Evolutionary conservation across 2,113 vertebrate genomes (phyloP), one percentile per base, ranked within the genome.

Genomic region (Zosterops lateralis): DNA sequence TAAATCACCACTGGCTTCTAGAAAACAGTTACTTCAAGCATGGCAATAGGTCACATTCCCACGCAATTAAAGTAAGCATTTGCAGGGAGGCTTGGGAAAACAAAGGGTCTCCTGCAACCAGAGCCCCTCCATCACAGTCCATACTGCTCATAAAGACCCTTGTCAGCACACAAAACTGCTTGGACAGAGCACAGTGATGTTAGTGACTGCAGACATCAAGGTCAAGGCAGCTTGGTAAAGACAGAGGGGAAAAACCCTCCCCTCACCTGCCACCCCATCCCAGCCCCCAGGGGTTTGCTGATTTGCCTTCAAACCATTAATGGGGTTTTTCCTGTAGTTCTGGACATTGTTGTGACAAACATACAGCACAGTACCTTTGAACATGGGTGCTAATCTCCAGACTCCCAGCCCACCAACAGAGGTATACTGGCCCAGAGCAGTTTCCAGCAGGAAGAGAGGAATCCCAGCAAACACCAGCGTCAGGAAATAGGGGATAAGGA

Each of bases 371-470:
- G 67, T 97, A 99, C 99, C 99, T 98, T 99, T 99, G 98, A 99
- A 99, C 99, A 99, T 99, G 5, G 99, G 99, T 12, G 98, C 96
- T 76, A 99, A 97, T 94, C 97, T 99, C 99, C 99, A 99, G 58
- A 99, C 98, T 13, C 98, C 98, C 10, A 99, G 94, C 6, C 98
- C 98, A 1, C 99, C 98, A 1, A 98, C 97, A 15, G 98, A 98
- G 17, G 98, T 98, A 95, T 98, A 99, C 86, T 99, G 99, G 53
- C 98, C 99, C 67, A 99, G 96, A 51, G 98, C 89, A 0, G 98
- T 99, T 96, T 99, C 99, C 96, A 99, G 96, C 44, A 99, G 94
- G 96, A 99, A 99, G 26, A 99, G 98, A 6, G 99, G 99, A 58
- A 99, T 99, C 71, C 99, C 99, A 93, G 98, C 98, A 97, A 99